Conservation (phyloP, 2,797 vertebrate species). For the Tenualosa thibaudeaui region DNA sequence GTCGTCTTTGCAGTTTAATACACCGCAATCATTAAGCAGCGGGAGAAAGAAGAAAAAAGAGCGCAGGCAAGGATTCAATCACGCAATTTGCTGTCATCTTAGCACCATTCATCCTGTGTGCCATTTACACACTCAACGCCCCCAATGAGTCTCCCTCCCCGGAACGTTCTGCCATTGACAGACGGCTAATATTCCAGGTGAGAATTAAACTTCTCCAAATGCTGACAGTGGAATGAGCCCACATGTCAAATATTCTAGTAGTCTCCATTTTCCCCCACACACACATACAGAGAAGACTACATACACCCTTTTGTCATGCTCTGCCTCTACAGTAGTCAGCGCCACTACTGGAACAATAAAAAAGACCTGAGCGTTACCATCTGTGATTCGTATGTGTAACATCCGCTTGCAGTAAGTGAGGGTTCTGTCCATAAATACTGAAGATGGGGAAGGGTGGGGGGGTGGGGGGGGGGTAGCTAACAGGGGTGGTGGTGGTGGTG, state of each 20-base stretch:
- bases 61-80: neutral
- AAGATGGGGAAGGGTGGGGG: neutral
- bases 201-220: neutral
- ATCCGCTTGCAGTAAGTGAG: neutral
- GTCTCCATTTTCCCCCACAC: neutral
- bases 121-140: neutral
- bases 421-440: neutral
- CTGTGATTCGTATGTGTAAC: neutral
- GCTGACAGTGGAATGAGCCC: neutral
- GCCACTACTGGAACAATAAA: neutral
- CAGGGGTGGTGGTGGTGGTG: too few relatives aligned
- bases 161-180: neutral
- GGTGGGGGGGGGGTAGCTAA: neutral
- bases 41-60: neutral
- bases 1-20: neutral
- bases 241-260: neutral
- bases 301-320: neutral
- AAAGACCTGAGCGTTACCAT: neutral
- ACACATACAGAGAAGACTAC: too few relatives aligned
- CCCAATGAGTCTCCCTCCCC: neutral
- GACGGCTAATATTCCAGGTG: constrained; percentile 1
- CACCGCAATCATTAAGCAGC: neutral
- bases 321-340: neutral
- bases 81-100: neutral
- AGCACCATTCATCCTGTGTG: neutral